These are phyloP conservation scores for Pentalonia nigronervosa DNA, from an alignment of 1,140 invertebrate species.

Conservation along the genomic window DNA sequence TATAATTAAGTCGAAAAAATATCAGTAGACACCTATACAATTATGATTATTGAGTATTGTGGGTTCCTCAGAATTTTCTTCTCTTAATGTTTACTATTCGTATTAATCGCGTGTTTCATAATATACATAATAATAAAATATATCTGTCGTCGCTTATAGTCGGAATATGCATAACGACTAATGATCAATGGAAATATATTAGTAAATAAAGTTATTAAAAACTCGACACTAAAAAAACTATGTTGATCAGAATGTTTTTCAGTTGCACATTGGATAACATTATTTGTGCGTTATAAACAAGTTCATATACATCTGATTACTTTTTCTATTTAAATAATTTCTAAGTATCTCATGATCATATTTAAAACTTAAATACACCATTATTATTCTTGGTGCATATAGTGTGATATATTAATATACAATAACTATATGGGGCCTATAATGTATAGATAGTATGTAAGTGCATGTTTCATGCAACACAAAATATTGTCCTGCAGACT, in stretches of 20 bases:
- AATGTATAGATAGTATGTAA: too few relatives aligned
- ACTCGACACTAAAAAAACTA: not conserved
- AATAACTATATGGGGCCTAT: too few relatives aligned
- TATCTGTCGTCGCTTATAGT: not conserved
- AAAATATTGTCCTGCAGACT: not conserved
- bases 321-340: not conserved
- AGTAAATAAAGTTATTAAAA: not conserved
- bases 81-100: not conserved
- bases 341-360: too few relatives aligned
- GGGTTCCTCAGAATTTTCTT: not conserved
- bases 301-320: not conserved
- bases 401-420: too few relatives aligned
- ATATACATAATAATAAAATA: not conserved
- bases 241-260: too few relatives aligned
- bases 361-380: too few relatives aligned
- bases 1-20: not conserved
- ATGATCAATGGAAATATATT: not conserved
- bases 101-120: not conserved
- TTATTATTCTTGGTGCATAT: too few relatives aligned
- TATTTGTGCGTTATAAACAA: not conserved
- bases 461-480: not conserved
- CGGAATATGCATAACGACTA: not conserved
- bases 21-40: not conserved
- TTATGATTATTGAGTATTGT: not conserved
- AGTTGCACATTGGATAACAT: not conserved